Base-by-base conservation (phyloP, 2,797 vertebrate species). In the Macroramphosus scolopax region DNA sequence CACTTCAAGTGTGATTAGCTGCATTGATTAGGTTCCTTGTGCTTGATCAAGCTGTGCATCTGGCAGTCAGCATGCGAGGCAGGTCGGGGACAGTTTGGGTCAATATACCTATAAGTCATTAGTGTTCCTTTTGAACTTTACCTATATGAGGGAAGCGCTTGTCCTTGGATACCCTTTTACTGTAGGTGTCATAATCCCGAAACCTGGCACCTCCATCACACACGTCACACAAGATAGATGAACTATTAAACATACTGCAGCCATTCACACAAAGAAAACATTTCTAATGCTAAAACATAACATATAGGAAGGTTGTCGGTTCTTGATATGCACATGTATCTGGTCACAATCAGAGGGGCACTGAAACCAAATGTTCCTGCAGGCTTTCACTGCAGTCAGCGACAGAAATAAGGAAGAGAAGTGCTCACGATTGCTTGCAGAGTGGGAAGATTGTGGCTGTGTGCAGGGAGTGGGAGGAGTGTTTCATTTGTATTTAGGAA, bases 401-500 rank as follows among this genome's bases (percentile, higher is more conserved):
- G 17, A 3, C 17, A n/a, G 18, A 46, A 60, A 38, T 14, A 9
- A 25, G 20, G 31, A 33, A 43, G 13, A 40, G 34, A 53, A 17
- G 40, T 40, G 42, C 32, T 54, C 43, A 24, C 8, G 24, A 31
- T 38, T 44, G 54, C 39, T 58, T 15, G 33, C 58, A 45, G 56
- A 75, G 51, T 66, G 63, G 54, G 63, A 61, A 39, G 70, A 60
- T 1, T 52, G 48, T 51, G 59, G 42, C 47, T 51, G 46, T 29
- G 62, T 35, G 65, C 54, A 29, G 41, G 62, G 60, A 71, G 67
- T 68, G 59, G 75, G 73, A 75, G 73, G 71, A 64, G 70, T 62
- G 68, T 67, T 77, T 67, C 53, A 62, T 79, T 67, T 72, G 64
- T 73, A 65, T 72, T 77, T 68, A 55, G 54, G 60, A 63, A 60